Evolutionary conservation across 2,797 vertebrate species (phyloP).

Genomic region (Anas capensis): DNA sequence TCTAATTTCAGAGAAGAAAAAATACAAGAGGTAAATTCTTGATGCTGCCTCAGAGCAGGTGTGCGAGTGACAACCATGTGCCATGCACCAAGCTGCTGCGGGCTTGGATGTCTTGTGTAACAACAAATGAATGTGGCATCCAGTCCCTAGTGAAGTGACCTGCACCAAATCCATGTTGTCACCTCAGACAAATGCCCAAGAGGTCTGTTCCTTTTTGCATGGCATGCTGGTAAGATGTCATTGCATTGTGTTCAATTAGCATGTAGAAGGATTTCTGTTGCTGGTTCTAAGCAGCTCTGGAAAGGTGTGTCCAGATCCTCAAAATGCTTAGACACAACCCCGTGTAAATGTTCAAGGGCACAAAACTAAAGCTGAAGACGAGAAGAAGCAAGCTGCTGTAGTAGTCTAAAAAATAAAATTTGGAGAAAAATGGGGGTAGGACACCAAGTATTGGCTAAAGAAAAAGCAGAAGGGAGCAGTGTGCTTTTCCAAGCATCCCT

Average conservation of each 20-base stretch:
- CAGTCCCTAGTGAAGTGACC: background rate
- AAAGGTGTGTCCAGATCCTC: background rate
- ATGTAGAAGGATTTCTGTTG: background rate
- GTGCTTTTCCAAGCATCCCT: background rate
- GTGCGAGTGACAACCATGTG: background rate
- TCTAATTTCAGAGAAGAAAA: background rate
- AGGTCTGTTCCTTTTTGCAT: background rate
- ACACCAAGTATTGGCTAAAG: background rate
- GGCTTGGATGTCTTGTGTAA: accelerated
- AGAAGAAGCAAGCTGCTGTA: background rate
- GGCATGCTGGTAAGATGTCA: background rate
- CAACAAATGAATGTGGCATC: accelerated
- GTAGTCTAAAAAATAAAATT: background rate
- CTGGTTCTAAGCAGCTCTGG: background rate
- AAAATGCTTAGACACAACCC: background rate
- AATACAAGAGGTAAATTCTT: background rate
- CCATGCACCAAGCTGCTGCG: background rate
- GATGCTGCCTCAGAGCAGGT: background rate
- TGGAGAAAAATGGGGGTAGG: background rate
- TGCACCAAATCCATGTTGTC: background rate
- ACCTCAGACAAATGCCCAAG: background rate
- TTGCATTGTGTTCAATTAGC: background rate
- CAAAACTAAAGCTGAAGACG: background rate
- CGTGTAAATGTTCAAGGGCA: background rate
- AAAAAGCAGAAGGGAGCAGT: background rate